phyloP scores from a whole-genome alignment of 2,888 invertebrate species.

The Pristionchus arcanus region DNA sequence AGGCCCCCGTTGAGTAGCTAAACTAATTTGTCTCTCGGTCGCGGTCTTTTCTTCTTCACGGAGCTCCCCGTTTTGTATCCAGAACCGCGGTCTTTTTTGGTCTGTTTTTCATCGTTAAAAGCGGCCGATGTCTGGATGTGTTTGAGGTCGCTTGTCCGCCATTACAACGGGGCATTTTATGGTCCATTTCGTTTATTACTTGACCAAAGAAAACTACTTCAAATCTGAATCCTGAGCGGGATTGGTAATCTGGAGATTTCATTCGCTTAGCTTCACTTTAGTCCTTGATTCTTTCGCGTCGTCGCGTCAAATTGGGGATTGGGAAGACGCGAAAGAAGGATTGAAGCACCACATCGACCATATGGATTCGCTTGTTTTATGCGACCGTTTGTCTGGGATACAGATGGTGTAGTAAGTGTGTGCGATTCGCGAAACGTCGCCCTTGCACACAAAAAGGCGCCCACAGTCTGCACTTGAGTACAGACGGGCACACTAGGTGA shows the following conservation, averaged over 20 bases:
- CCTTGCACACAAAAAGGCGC: not conserved
- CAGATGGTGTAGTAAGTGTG: not conserved
- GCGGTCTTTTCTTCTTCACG: not conserved
- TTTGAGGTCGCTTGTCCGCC: not conserved
- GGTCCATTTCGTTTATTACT: not conserved
- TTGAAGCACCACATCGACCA: not conserved
- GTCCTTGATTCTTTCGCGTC: not conserved
- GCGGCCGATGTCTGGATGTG: not conserved
- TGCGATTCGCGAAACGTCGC: slow-evolving; percentile 11
- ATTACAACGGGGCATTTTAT: not conserved
- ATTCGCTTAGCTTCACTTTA: not conserved
- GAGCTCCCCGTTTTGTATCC: not conserved
- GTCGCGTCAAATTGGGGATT: slow-evolving; percentile 13
- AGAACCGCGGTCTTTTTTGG: not conserved
- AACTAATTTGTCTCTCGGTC: slow-evolving; percentile 1
- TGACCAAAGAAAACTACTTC: too few species aligned
- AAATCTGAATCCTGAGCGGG: not conserved
- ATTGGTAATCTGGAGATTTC: not conserved
- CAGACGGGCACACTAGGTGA: not conserved
- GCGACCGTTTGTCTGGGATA: too few species aligned
- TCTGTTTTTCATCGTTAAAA: not conserved
- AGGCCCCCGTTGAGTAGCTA: not conserved
- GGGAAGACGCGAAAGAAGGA: not conserved
- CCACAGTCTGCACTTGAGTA: slow-evolving; percentile 19
- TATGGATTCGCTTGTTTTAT: not conserved